A percentile compares a stretch with the other conserved stretches of the same genome.
Evolutionary conservation across 2,888 invertebrate genomes (phyloP).

Genomic region (Magallana nippona): DNA sequence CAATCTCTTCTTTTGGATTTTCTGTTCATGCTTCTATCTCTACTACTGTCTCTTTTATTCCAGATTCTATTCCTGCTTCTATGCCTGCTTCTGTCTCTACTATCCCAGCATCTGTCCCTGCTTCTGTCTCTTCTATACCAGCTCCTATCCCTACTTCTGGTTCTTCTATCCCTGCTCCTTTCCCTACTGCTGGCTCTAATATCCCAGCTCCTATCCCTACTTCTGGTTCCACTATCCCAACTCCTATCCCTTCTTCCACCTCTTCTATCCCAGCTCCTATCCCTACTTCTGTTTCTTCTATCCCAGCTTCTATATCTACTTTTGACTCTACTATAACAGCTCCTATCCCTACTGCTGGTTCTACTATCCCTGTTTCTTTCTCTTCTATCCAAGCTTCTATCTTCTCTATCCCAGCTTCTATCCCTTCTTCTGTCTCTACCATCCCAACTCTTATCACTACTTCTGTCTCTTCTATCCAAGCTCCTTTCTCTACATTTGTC

Average conservation of each 20-base stretch:
- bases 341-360: not conserved
- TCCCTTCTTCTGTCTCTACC: not conserved
- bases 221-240: not conserved
- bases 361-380: not conserved
- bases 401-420: not conserved
- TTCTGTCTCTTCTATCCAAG: not conserved
- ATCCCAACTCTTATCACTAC: not conserved
- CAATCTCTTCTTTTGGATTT: too few species aligned
- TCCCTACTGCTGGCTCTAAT: too few species aligned
- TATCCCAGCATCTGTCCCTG: too few species aligned
- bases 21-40: too few species aligned
- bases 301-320: not conserved
- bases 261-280: not conserved
- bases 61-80: too few species aligned
- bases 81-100: too few species aligned
- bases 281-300: not conserved
- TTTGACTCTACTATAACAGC: not conserved
- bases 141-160: not conserved
- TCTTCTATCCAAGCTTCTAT: not conserved
- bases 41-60: too few species aligned
- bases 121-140: too few species aligned
- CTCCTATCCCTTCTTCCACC: not conserved
- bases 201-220: not conserved
- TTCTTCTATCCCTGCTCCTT: not conserved
- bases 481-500: not conserved